phyloP scores from a whole-genome alignment of 2,797 vertebrate genomes.

The Phrynocephalus guinanensis region DNA sequence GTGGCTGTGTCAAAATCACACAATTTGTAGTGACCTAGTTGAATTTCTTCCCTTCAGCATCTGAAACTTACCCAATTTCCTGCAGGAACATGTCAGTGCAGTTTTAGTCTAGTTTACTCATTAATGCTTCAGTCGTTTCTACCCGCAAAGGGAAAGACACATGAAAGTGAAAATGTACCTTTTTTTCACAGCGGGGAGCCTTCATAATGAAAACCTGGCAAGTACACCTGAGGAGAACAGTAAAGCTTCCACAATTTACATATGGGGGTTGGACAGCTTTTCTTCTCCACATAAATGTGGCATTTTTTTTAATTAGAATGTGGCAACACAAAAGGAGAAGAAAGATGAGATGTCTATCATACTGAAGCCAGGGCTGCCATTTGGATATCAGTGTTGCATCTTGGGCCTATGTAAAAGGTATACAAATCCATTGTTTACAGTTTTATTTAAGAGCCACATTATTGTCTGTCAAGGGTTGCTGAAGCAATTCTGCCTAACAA shows the following conservation, averaged over 20 bases:
- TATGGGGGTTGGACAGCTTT: slow-evolving; percentile 59
- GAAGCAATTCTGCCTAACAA: background rate
- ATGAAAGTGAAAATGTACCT: slow-evolving; percentile 75
- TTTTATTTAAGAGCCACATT: slow-evolving; percentile 8
- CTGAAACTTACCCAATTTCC: slow-evolving; percentile 69
- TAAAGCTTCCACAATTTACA: slow-evolving; percentile 73
- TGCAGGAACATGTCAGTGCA: slow-evolving; percentile 66
- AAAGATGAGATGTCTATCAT: slow-evolving; percentile 56
- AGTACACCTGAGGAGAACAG: slow-evolving; percentile 75
- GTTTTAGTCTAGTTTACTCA: slow-evolving; percentile 75
- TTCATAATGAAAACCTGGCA: slow-evolving; percentile 76
- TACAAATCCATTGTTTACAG: slow-evolving; percentile 37
- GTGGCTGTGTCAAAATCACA: slow-evolving; percentile 71
- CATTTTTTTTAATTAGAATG: background rate
- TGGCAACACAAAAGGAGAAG: slow-evolving; percentile 34
- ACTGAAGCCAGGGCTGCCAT: slow-evolving; percentile 61
- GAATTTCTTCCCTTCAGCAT: slow-evolving; percentile 72
- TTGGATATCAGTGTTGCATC: slow-evolving; percentile 49
- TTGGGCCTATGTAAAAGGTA: slow-evolving; percentile 39
- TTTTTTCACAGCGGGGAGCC: slow-evolving; percentile 72
- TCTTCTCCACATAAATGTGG: background rate
- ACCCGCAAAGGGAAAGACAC: slow-evolving; percentile 72
- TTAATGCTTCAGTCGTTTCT: slow-evolving; percentile 73
- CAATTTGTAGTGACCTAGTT: slow-evolving; percentile 72
- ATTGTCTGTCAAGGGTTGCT: slow-evolving; percentile 9